Percentiles rank a stretch among this genome's conserved stretches.
Conservation (phyloP, 2,113 vertebrate genomes). For the Actinemys pallida region DNA sequence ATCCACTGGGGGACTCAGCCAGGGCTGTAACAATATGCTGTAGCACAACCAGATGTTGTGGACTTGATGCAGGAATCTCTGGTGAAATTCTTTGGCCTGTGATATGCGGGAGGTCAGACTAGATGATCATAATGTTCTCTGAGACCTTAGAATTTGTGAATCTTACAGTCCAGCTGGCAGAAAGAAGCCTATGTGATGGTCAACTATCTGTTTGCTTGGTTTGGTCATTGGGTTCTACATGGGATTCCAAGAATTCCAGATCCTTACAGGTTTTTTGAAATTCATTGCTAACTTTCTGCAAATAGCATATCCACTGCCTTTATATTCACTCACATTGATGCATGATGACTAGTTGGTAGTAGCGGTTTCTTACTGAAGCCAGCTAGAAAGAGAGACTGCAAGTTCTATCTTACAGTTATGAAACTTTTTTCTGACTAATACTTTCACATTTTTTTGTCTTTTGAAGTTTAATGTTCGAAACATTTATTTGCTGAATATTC, state of each 20-base stretch:
- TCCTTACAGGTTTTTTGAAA: not conserved
- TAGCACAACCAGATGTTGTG: not conserved
- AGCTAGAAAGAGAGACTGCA: not conserved
- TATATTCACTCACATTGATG: not conserved
- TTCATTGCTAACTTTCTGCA: not conserved
- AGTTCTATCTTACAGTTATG: not conserved
- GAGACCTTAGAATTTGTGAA: not conserved
- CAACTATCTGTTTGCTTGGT: not conserved
- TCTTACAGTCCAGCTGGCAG: not conserved
- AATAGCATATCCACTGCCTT: not conserved
- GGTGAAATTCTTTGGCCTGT: not conserved
- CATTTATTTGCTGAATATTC: not conserved
- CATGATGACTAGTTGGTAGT: not conserved
- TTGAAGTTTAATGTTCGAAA: not conserved
- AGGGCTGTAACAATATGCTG: not conserved
- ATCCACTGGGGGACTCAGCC: not conserved
- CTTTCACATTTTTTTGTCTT: not conserved
- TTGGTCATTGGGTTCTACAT: not conserved
- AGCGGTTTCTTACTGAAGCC: not conserved
- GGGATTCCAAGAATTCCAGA: not conserved
- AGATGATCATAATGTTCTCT: not conserved
- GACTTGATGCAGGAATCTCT: not conserved
- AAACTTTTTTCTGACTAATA: not conserved
- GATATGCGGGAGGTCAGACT: not conserved
- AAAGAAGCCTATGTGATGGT: not conserved